Evolutionary conservation across 2,888 invertebrate species (phyloP).

Genomic region (Spisula solida): DNA sequence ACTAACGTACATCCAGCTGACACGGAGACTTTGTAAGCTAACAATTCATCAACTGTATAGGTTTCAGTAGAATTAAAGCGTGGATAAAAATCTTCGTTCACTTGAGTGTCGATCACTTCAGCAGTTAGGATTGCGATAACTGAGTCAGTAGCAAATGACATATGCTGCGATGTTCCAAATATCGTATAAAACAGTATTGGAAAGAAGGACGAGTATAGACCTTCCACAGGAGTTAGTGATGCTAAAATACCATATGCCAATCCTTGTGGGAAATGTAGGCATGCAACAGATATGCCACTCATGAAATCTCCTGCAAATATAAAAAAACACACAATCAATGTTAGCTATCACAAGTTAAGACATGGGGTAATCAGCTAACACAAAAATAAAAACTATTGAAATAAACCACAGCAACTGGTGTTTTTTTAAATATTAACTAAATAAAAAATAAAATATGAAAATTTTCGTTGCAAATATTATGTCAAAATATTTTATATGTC

Average conservation of each 20-base stretch:
- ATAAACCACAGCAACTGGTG: no score
- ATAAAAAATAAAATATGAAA: no score
- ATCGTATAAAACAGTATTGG: conserved; percentile 80
- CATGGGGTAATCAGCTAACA: no score
- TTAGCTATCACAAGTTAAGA: no score
- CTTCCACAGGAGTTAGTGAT: conserved; percentile 78
- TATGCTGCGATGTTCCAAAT: conserved; percentile 80
- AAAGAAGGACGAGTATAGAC: conserved; percentile 82
- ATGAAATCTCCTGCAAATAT: conserved; percentile 74
- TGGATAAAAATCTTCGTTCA: conserved; percentile 24
- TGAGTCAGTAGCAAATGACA: conserved; percentile 82
- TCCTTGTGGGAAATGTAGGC: conserved; percentile 85
- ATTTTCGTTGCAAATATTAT: no score
- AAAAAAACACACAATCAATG: background rate
- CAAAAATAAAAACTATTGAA: no score
- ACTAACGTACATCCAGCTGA: conserved; percentile 76
- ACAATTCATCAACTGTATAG: conserved; percentile 46
- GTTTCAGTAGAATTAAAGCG: background rate
- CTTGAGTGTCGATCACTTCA: conserved; percentile 72
- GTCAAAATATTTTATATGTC: no score
- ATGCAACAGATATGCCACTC: conserved; percentile 81
- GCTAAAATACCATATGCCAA: conserved; percentile 82
- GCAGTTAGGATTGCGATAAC: conserved; percentile 82
- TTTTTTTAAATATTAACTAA: no score
- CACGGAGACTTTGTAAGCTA: conserved; percentile 71